Base-by-base conservation (phyloP, 2,113 vertebrate species). In the Nothobranchius kuhntae region DNA sequence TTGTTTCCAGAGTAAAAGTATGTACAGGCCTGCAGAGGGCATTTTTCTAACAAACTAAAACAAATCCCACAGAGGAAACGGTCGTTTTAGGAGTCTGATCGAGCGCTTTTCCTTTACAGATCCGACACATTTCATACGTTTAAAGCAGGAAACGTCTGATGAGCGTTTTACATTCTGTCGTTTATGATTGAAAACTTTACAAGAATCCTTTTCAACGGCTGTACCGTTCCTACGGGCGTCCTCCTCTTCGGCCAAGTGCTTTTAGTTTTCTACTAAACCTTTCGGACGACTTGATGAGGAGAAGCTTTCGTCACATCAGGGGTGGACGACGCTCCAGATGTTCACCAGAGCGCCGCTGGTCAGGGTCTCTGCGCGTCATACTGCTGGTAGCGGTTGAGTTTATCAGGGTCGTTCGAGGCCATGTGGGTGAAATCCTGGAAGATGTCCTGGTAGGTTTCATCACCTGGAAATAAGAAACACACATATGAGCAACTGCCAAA, bases 361-460 rank as follows among this genome's bases (percentile, higher is more conserved):
- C 94, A 96, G 71, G 91, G 94, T 88, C 90, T 90, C 68, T 87
- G 94, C 0, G 91, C 86, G 74, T 95, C 94, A 13, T 93, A 81
- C 82, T 94, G 94, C 84, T 95, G 94, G 89, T 96, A 98, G 78
- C 97, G 97, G 73, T 96, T 95, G 68, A 99, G 91, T 91, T 97
- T 98, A 73, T 98, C 97, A 4, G 98, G 98, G 83, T 98, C 93
- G 67, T 99, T 96, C 66, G 98, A 96, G n/a, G 98, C 98, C 97
- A 99, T 98, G 83, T 98, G 96, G 65, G 96, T 95, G 91, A 98
- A 99, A 85, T 99, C 98, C 88, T 98, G 95, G 85, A 99, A 99
- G 84, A 99, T 99, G 88, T 99, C 98, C 89, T 98, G 96, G 83
- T 98, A 98, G 52, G 96, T 95, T 93, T 97, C 98, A 66, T 99